These are phyloP conservation scores for Tenrec ecaudatus DNA, from an alignment of 2,113 vertebrate species.

Conservation along the genomic window DNA sequence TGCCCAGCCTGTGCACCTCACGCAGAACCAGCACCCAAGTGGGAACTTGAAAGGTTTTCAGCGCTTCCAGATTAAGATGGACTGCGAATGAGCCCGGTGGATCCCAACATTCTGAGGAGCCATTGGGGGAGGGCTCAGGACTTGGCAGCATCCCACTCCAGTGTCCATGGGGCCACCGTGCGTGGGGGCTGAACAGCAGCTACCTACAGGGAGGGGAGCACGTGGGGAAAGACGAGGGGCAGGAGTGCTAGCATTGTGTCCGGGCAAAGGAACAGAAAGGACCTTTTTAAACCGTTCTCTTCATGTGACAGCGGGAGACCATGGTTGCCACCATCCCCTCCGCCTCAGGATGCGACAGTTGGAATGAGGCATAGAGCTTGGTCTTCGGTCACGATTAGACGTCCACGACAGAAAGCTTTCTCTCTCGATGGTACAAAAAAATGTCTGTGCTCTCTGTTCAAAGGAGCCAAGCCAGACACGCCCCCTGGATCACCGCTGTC, in stretches of 20 bases:
- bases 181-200: background rate
- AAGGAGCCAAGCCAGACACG: constrained; percentile 82
- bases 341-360: constrained; percentile 55
- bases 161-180: background rate
- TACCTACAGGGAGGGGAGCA: background rate
- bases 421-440: constrained; percentile 81
- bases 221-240: background rate
- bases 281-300: constrained; percentile 52
- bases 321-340: constrained; percentile 49
- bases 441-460: constrained; percentile 81
- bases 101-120: background rate
- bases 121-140: background rate
- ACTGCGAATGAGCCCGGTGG: background rate
- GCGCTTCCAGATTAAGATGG: background rate
- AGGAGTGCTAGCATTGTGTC: background rate
- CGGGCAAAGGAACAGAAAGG: background rate
- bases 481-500: constrained; percentile 81
- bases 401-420: constrained; percentile 69
- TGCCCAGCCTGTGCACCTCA: background rate
- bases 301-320: constrained; percentile 62
- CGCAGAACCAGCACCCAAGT: background rate
- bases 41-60: background rate
- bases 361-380: constrained; percentile 70
- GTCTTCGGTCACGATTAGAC: constrained; percentile 71
- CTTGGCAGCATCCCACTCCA: background rate